Evolutionary conservation across 2,888 invertebrate species (phyloP).

Genomic region (Magallana nippona): DNA sequence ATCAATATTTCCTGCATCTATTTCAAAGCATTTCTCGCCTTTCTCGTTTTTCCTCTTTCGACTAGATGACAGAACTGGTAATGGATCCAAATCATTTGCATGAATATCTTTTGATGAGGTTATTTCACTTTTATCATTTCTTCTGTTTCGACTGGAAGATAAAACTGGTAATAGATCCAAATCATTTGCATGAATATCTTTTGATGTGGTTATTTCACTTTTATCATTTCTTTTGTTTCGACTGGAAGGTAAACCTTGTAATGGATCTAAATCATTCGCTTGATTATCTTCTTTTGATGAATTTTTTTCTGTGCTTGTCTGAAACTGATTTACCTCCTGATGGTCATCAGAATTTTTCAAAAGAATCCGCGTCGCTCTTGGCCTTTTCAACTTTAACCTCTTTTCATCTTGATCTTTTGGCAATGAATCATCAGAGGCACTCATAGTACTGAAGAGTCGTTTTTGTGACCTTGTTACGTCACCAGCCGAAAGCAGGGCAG

Average conservation of each 20-base stretch:
- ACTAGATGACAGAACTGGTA: not conserved
- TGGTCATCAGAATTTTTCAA: constrained; percentile 3
- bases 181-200: not conserved
- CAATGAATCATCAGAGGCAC: not conserved
- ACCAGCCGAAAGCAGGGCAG: constrained; percentile 28
- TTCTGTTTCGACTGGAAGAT: not conserved
- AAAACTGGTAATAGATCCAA: not conserved
- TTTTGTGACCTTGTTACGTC: not conserved
- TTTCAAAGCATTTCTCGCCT: not conserved
- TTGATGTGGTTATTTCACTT: not conserved
- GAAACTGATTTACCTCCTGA: not conserved
- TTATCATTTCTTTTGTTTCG: not conserved
- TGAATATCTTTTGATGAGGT: not conserved
- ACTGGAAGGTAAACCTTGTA: not conserved
- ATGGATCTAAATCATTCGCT: not conserved
- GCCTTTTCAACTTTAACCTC: constrained; percentile 15
- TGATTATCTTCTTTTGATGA: not conserved
- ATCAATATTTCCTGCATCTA: not conserved
- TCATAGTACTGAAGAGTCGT: not conserved
- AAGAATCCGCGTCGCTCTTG: constrained; percentile 1
- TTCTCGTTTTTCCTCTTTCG: constrained; percentile 4
- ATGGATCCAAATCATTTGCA: not conserved
- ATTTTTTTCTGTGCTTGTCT: not conserved
- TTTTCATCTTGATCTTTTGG: not conserved
- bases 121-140: not conserved